Percentiles rank a stretch among this genome's conserved stretches.
phyloP scores from a whole-genome alignment of 2,888 invertebrate genomes.

The Chaitophorus viminalis region DNA sequence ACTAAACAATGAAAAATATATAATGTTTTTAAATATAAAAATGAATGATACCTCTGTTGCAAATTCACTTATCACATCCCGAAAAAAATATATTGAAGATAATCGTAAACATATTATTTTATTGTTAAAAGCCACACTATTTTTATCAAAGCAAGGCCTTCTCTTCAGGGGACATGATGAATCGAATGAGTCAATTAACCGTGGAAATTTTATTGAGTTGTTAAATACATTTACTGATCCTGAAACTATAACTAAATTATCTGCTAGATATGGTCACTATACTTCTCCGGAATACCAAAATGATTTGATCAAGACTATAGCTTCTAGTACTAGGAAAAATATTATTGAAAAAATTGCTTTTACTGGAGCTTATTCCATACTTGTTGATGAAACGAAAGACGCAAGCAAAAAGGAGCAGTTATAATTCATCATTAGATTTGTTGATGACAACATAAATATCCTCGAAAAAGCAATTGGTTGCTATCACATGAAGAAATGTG shows the following conservation, averaged over 20 bases:
- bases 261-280: not conserved
- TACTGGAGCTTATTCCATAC: slow-evolving; percentile 25
- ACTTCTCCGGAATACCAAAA: slow-evolving; percentile 11
- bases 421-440: slow-evolving; percentile 6
- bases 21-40: slow-evolving; percentile 4
- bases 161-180: not conserved
- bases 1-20: not conserved
- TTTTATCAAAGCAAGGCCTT: not conserved
- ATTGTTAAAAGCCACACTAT: slow-evolving; percentile 20
- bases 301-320: not conserved
- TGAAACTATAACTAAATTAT: not conserved
- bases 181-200: not conserved
- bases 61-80: slow-evolving; percentile 13
- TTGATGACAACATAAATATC: not conserved
- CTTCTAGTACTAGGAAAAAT: slow-evolving; percentile 1
- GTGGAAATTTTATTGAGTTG: slow-evolving; percentile 35
- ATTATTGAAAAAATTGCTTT: not conserved
- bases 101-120: slow-evolving; percentile 6
- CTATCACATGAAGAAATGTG: not conserved
- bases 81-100: not conserved
- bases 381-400: slow-evolving; percentile 11
- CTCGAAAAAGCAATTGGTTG: slow-evolving; percentile 21
- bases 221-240: not conserved
- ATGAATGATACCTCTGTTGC: not conserved
- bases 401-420: slow-evolving; percentile 6